Evolutionary conservation across 37 sponge, comb jelly and placozoan genomes (phyloP).

Genomic region (Cliona cf. orientalis): DNA sequence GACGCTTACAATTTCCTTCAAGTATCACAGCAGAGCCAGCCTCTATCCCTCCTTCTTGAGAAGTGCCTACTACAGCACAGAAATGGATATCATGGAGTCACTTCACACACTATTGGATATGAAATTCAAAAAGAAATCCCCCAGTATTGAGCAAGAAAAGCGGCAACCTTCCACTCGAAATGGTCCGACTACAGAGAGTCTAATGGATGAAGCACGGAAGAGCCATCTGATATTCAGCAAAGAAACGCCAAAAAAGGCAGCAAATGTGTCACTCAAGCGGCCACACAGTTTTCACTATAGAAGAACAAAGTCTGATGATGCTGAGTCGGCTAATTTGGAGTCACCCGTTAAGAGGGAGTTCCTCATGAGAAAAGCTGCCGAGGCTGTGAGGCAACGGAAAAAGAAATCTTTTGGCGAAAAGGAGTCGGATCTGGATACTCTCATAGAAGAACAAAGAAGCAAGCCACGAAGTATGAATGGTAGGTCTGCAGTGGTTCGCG

Average conservation of each 20-base stretch:
- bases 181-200: background rate
- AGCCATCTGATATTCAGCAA: too few species aligned
- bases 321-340: too few species aligned
- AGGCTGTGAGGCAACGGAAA: background rate
- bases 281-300: slow-evolving; percentile 10
- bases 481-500: too few species aligned
- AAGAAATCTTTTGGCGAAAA: too few species aligned
- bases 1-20: background rate
- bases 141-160: background rate
- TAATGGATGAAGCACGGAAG: background rate
- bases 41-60: background rate
- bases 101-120: background rate
- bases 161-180: background rate
- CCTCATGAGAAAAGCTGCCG: background rate
- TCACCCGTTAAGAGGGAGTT: background rate
- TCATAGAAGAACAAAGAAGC: too few species aligned
- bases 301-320: background rate
- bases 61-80: background rate
- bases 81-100: slow-evolving; percentile 12
- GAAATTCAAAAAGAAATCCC: background rate
- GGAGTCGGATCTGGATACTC: too few species aligned
- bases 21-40: background rate
- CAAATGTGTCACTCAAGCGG: background rate
- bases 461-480: too few species aligned
- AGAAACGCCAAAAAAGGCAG: background rate